Evolutionary conservation across 2,113 vertebrate species (phyloP).

Genomic region (Notarius lentiginosus): DNA sequence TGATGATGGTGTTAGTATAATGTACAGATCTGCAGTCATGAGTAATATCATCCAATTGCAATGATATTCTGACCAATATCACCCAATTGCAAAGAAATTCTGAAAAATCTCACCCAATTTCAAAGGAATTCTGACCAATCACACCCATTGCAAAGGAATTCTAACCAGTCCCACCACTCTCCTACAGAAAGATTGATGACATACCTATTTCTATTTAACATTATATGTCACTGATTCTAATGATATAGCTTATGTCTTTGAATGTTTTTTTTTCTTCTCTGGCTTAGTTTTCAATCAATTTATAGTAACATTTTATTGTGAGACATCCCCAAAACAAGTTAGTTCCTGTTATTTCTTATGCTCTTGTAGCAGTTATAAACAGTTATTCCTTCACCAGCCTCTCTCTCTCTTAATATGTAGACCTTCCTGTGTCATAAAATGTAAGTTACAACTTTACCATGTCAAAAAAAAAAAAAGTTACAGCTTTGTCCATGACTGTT

Average conservation of each 20-base stretch:
- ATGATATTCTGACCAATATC: background rate
- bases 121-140: background rate
- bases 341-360: background rate
- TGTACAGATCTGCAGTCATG: background rate
- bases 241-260: background rate
- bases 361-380: background rate
- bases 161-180: background rate
- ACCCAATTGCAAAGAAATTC: background rate
- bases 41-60: background rate
- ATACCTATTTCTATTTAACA: too few relatives aligned
- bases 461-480: background rate
- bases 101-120: background rate
- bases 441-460: background rate
- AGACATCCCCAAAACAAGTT: background rate
- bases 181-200: background rate
- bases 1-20: too few relatives aligned
- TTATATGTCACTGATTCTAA: background rate
- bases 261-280: background rate
- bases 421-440: background rate
- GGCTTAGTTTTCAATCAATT: background rate
- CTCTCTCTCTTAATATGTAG: background rate
- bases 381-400: background rate
- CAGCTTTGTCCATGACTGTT: background rate
- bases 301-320: background rate
- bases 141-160: background rate